Evolutionary conservation across 2,888 invertebrate genomes (phyloP).

Genomic region (Scaeva pyrastri): DNA sequence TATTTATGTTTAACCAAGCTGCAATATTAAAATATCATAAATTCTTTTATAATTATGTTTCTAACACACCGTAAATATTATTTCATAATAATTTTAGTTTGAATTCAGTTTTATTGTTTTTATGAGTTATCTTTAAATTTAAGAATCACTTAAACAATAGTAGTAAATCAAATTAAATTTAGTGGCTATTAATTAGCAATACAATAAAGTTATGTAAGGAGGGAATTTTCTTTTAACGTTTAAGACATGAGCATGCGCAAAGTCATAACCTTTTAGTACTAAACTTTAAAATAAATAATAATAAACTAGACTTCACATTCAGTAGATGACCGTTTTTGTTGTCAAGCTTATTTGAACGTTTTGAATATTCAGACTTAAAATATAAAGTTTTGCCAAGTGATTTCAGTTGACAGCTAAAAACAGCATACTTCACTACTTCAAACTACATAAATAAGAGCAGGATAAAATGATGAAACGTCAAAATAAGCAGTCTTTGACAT

Average conservation of each 20-base stretch:
- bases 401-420: too few relatives aligned
- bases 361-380: too few relatives aligned
- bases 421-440: too few relatives aligned
- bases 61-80: background rate
- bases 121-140: background rate
- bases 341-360: too few relatives aligned
- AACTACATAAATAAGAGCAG: too few relatives aligned
- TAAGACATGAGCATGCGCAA: background rate
- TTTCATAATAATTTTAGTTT: background rate
- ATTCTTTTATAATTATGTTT: background rate
- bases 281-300: background rate
- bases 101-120: background rate
- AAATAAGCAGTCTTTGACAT: too few relatives aligned
- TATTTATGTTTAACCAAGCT: background rate
- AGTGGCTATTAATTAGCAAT: background rate
- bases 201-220: background rate
- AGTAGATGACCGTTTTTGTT: too few relatives aligned
- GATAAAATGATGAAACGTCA: too few relatives aligned
- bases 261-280: background rate
- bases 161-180: background rate
- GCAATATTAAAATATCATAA: background rate
- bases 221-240: background rate
- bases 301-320: background rate
- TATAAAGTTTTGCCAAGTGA: too few relatives aligned
- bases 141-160: background rate